Percentiles rank a stretch among this genome's conserved stretches.
Conservation (phyloP, 2,113 vertebrate genomes). For the Corynorhinus townsendii region DNA sequence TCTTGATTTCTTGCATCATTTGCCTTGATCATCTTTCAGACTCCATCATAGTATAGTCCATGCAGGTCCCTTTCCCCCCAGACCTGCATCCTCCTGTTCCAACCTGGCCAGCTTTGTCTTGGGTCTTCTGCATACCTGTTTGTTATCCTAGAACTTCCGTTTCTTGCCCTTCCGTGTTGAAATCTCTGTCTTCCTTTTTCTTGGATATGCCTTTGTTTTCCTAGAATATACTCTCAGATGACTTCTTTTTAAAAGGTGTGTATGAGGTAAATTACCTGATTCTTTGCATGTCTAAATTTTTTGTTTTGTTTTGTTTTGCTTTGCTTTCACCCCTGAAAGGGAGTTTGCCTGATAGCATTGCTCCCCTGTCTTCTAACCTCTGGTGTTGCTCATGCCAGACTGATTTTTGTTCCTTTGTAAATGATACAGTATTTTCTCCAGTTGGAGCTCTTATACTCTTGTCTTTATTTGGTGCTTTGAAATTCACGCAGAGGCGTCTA, state of each 20-base stretch:
- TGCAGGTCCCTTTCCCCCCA: too few species aligned
- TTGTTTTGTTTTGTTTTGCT: neutral
- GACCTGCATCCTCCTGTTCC: neutral
- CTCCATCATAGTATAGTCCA: neutral
- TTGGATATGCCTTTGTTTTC: neutral
- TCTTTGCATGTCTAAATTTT: neutral
- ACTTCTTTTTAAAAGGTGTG: neutral
- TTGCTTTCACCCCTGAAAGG: neutral
- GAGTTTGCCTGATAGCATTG: neutral
- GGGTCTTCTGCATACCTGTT: neutral
- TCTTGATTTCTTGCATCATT: neutral
- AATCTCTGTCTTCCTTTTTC: neutral
- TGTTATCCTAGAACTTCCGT: neutral
- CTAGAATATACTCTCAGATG: neutral
- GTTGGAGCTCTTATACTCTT: neutral
- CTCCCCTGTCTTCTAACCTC: neutral
- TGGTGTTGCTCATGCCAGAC: neutral
- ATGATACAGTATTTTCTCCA: neutral
- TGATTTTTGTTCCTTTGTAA: neutral
- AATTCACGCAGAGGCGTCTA: neutral
- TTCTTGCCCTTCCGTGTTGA: neutral
- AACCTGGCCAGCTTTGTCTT: neutral
- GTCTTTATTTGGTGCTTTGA: neutral
- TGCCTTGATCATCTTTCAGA: neutral
- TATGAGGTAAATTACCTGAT: neutral